Percentiles rank a stretch among this genome's conserved stretches.
Conservation (phyloP, 2,888 invertebrate species). For the Pseudolycoriella hygida region DNA sequence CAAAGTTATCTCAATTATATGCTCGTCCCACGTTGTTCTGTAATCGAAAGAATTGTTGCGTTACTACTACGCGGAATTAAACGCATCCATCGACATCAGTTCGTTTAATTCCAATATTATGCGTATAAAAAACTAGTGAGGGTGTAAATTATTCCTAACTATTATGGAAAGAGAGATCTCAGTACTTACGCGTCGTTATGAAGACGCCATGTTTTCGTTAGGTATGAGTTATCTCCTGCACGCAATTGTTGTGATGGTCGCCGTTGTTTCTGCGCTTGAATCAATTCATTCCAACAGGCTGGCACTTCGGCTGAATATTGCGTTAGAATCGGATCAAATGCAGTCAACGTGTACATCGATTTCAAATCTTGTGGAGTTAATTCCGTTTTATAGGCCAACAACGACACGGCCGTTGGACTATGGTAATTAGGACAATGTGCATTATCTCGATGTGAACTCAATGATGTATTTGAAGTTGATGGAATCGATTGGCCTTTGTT, state of each 20-base stretch:
- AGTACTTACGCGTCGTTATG: slow-evolving; percentile 56
- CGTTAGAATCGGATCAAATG: slow-evolving; percentile 43
- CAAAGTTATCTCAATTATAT: slow-evolving; percentile 73
- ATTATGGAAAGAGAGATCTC: no score
- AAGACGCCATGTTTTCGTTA: slow-evolving; percentile 73
- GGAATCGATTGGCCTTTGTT: not conserved
- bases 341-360: slow-evolving; percentile 52
- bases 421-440: not conserved
- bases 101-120: no score
- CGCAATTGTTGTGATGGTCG: slow-evolving; percentile 64
- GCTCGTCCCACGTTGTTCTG: slow-evolving; percentile 79
- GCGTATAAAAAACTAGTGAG: no score
- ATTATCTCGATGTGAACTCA: not conserved
- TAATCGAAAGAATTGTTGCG: no score
- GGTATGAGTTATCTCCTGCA: slow-evolving; percentile 46
- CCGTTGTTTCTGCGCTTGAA: slow-evolving; percentile 77
- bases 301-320: slow-evolving; percentile 76
- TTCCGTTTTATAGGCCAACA: slow-evolving; percentile 40
- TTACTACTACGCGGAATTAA: no score
- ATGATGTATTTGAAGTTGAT: not conserved
- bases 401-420: slow-evolving; percentile 12
- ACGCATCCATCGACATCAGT: no score
- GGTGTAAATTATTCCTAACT: no score
- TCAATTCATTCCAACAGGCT: slow-evolving; percentile 84
- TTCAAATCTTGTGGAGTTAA: slow-evolving; percentile 42